Evolutionary conservation across 2,888 invertebrate species (phyloP).

Genomic region (Habroteleia sp.): DNA sequence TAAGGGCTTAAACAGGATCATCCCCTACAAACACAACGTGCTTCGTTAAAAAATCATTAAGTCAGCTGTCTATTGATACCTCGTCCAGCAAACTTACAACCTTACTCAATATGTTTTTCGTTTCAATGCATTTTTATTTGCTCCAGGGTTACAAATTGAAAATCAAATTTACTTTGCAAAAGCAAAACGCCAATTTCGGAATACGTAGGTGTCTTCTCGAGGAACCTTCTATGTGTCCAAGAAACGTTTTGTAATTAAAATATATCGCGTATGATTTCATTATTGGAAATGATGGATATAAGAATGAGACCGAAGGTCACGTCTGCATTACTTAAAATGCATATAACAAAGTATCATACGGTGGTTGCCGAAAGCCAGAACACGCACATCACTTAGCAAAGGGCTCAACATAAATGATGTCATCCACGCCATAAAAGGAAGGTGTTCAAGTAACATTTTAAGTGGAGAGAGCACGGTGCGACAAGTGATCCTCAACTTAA

Average conservation of each 20-base stretch:
- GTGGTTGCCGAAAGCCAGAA: not conserved
- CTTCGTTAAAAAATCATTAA: too few species aligned
- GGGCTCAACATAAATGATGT: conserved; percentile 8
- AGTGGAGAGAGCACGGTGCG: conserved; percentile 1
- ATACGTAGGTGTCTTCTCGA: conserved; percentile 12
- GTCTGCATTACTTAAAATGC: conserved; percentile 7
- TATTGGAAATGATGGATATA: conserved; percentile 22
- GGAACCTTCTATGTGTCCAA: not conserved
- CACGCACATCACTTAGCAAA: not conserved
- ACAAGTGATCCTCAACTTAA: conserved; percentile 10
- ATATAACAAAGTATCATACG: conserved; percentile 8
- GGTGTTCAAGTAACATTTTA: conserved; percentile 24
- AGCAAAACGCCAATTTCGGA: not conserved
- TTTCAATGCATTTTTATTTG: too few species aligned
- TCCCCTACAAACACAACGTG: conserved; percentile 57
- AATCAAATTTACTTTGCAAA: not conserved
- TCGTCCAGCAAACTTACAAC: not conserved
- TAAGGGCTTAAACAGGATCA: conserved; percentile 8
- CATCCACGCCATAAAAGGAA: conserved; percentile 10
- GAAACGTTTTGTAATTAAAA: conserved; percentile 27
- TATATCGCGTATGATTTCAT: conserved; percentile 12
- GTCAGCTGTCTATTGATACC: not conserved
- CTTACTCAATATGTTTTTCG: too few species aligned
- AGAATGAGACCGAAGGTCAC: not conserved
- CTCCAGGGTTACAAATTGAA: too few species aligned